These are phyloP conservation scores for Perca flavescens DNA, from an alignment of 2,113 vertebrate genomes.

Conservation along the genomic window DNA sequence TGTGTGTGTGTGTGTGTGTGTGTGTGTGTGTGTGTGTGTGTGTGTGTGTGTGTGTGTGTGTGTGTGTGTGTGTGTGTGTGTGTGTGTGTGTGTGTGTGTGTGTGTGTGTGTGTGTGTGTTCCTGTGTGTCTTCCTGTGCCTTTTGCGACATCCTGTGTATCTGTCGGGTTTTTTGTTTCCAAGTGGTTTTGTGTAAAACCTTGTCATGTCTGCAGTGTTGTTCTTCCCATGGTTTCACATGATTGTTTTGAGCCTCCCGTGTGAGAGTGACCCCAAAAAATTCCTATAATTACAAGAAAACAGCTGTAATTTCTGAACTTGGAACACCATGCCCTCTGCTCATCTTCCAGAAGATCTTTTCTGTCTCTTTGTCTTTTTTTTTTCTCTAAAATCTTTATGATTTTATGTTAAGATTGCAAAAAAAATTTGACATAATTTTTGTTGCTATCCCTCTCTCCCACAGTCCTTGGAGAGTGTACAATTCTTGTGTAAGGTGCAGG, in stretches of 20 bases:
- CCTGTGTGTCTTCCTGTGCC: conserved; percentile 46
- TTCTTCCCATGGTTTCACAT: conserved; percentile 64
- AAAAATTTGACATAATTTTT: conserved; percentile 11
- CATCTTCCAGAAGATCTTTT: background rate
- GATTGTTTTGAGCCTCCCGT: conserved; percentile 30
- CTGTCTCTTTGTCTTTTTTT: background rate
- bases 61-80: conserved; percentile 37
- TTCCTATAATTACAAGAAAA: conserved; percentile 28
- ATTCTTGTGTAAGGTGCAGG: conserved; percentile 84
- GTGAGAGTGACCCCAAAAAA: conserved; percentile 9
- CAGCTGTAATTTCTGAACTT: conserved; percentile 24
- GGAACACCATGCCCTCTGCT: conserved; percentile 2
- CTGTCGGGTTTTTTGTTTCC: conserved; percentile 40
- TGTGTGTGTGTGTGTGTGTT: conserved; percentile 24
- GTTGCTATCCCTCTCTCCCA: background rate
- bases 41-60: conserved; percentile 43
- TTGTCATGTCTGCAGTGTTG: conserved; percentile 55
- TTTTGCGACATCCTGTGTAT: conserved; percentile 66
- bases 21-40: conserved; percentile 40
- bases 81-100: conserved; percentile 11
- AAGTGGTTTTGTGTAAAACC: conserved; percentile 51
- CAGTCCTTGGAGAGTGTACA: conserved; percentile 87
- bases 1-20: conserved; percentile 44
- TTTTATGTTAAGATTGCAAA: background rate
- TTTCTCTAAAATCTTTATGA: background rate